Evolutionary conservation across 2,113 vertebrate species (phyloP), one percentile per base, ranked within the genome.

Genomic region (Anolis carolinensis): DNA sequence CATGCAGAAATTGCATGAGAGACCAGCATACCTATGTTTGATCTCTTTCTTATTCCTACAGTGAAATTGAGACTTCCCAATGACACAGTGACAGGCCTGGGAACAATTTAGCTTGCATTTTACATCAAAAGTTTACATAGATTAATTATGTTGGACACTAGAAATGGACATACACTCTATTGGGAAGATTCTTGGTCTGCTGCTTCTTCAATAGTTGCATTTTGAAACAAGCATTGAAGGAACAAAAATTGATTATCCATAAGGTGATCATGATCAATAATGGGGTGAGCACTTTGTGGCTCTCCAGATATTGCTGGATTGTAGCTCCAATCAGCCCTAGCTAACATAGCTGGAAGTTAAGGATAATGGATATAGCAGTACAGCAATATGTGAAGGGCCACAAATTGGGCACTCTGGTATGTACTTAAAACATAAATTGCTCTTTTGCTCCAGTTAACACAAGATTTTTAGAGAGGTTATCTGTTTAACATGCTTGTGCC

Each of bases 11-110:
- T 36, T 14, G 32, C 7, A 13, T 73, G 23, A 5, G 32, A 39
- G 70, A 11, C 27, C 34, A 18, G 48, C 8, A 16, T 72, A n/a
- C 25, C 13, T 30, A 14, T 0, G 84, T 71, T 88, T 68, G 52
- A 89, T 55, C 70, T 79, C 68, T 1, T 81, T 79, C 68, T 1
- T 81, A 11, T 78, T 83, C 85, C 81, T 34, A 25, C 27, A 1
- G 82, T 65, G 1, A 0, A 67, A 74, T 71, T 39, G 73, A 88
- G 74, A 74, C 39, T 32, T 86, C 39, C 25, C 59, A 78, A 72
- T 82, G 59, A 88, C 30, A 25, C 59, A 78, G 73, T 82, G 52
- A 88, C 78, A 89, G 16, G 44, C 4, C 27, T 73, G 36, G 68
- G 13, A 82, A 62, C n/a, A 85, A 87, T 36, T 78, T 32, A 71